Base-by-base conservation (phyloP, 2,888 invertebrate genomes). In the Sarcophaga caerulescens region DNA sequence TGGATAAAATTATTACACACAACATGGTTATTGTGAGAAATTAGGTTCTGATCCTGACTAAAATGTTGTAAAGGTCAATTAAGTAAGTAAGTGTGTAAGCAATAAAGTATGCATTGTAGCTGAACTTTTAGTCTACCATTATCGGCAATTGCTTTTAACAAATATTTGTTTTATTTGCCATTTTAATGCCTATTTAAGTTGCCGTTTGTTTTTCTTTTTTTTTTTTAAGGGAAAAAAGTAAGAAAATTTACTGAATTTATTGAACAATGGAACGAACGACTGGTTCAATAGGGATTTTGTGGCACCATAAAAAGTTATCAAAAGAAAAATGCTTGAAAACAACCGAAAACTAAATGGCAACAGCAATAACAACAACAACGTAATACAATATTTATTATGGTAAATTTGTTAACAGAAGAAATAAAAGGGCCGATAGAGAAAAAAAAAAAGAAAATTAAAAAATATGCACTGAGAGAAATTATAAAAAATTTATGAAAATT, bases 261-360 rank as follows among this genome's bases (percentile, higher is more conserved):
- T 60, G 80, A 86, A 86, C 86, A 86, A 86, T 84, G 77, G 83
- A 60, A 60, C 57, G 83, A 60, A 60, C 57, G 83, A 65, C 60
- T 69, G 80, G 59, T 78, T 86, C 83, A 86, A 81, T 86, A 77
- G 86, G 86, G 81, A 86, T 78, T 86, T 81, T 73, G 63, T 69
- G 70, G 82, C 65, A 63, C 79, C 83, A 84, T 84, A 86, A 74
- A 81, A 75, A 84, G 83, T 57, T 63, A 57, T 1, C 23, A 70
- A 17, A 71, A 81, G 83, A 86, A 84, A 17, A 78, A 68, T 79
- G 70, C 63, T 66, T 21, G 44, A 23, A 60, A 57, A 79, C 47
- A 69, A 87, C 82, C 84, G 80, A 25, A 19, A 65, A 60, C 59
- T 80, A 52, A n/a, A 44, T 35, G 0, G 45, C 35, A 35, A 35